phyloP scores from a whole-genome alignment of 2,113 vertebrate species.

The Gobio gobio region DNA sequence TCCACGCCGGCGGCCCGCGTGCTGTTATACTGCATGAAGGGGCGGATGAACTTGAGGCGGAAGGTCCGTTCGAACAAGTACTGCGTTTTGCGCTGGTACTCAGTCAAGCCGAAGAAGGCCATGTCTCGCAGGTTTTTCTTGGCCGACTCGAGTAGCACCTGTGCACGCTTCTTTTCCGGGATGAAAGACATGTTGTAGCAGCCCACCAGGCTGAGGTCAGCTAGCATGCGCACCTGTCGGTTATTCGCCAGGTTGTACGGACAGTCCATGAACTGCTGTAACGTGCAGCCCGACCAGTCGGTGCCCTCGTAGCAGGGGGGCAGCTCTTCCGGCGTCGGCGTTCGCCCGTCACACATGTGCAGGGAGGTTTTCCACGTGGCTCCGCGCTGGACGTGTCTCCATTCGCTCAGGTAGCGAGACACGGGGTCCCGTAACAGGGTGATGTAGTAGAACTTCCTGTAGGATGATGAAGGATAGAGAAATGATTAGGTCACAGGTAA shows the following conservation, averaged over 20 bases:
- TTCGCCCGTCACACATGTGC: constrained; percentile 98
- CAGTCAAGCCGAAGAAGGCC: constrained; percentile 97
- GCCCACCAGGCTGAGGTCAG: constrained; percentile 95
- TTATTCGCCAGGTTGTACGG: constrained; percentile 98
- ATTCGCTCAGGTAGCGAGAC: constrained; percentile 97
- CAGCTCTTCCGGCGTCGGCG: constrained; percentile 94
- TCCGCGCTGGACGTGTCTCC: constrained; percentile 95
- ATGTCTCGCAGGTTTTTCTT: constrained; percentile 98
- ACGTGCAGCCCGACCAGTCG: constrained; percentile 96
- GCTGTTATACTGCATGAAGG: constrained; percentile 99
- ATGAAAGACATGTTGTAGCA: constrained; percentile 99
- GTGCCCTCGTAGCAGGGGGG: constrained; percentile 96
- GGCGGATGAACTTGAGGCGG: constrained; percentile 94
- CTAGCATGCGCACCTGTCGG: constrained; percentile 96
- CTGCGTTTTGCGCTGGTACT: constrained; percentile 99
- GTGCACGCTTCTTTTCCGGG: constrained; percentile 91
- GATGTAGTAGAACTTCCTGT: constrained; percentile 98
- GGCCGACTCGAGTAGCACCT: constrained; percentile 94
- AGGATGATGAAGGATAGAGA: not conserved
- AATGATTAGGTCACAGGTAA: not conserved
- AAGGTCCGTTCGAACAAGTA: constrained; percentile 98
- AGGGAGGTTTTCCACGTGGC: constrained; percentile 98
- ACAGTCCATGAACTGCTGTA: constrained; percentile 99
- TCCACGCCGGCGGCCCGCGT: constrained; percentile 94
- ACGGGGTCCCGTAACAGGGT: constrained; percentile 95